These are phyloP conservation scores for Antidorcas marsupialis DNA, from an alignment of 2,113 vertebrate species.

Conservation along the genomic window DNA sequence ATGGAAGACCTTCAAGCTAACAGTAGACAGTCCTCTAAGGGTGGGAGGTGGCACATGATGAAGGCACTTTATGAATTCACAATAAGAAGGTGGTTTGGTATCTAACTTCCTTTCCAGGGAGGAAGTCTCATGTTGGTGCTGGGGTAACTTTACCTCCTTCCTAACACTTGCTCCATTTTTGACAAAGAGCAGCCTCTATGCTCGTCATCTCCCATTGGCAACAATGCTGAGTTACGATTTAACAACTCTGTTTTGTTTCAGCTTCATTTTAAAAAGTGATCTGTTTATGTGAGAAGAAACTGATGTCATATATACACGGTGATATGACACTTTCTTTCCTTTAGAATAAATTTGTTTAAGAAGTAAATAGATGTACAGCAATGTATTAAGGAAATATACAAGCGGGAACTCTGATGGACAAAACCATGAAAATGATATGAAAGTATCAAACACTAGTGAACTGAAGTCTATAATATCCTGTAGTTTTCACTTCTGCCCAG, in stretches of 20 bases:
- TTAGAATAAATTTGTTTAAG: not conserved
- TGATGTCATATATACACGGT: not conserved
- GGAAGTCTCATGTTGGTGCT: not conserved
- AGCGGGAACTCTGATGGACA: not conserved
- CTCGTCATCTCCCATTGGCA: not conserved
- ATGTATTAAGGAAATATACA: not conserved
- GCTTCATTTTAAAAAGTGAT: not conserved
- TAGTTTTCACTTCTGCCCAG: not conserved
- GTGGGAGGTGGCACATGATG: not conserved
- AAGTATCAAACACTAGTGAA: not conserved
- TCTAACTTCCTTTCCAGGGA: not conserved
- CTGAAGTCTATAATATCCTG: not conserved
- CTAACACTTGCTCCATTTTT: not conserved
- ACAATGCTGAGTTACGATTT: not conserved
- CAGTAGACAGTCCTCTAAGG: not conserved
- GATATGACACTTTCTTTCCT: not conserved
- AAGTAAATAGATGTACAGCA: not conserved
- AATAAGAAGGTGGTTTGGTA: not conserved
- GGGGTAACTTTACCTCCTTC: not conserved
- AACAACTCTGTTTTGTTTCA: not conserved
- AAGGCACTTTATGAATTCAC: not conserved
- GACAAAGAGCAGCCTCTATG: not conserved
- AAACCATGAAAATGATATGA: not conserved
- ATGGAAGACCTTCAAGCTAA: not conserved
- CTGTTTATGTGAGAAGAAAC: not conserved